phyloP scores from a whole-genome alignment of 2,797 vertebrate genomes.

The Carduelis carduelis region DNA sequence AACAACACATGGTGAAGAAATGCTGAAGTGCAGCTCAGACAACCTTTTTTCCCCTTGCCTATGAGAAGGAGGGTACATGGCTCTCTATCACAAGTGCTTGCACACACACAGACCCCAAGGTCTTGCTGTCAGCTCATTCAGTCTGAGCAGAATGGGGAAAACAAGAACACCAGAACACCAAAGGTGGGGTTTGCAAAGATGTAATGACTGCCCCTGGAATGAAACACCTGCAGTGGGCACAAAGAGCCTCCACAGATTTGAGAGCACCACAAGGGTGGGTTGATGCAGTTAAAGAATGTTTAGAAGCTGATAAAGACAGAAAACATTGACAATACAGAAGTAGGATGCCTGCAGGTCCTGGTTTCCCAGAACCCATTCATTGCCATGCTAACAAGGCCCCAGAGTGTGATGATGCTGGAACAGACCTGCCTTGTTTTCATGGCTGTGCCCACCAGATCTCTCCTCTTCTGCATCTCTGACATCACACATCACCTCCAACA shows the following conservation, averaged over 20 bases:
- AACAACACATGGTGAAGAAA: neutral
- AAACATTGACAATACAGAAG: neutral
- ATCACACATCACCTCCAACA: neutral
- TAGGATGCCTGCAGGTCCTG: neutral
- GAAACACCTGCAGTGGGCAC: neutral
- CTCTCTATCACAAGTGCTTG: neutral
- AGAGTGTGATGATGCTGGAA: neutral
- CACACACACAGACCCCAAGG: neutral
- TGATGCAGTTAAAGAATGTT: neutral
- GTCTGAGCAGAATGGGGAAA: neutral
- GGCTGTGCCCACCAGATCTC: neutral
- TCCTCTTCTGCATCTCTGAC: neutral
- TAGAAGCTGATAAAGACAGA: neutral
- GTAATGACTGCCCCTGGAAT: neutral
- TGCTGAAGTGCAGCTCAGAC: neutral
- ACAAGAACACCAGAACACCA: neutral
- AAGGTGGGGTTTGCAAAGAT: neutral
- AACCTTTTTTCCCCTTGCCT: neutral
- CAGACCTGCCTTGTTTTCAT: neutral
- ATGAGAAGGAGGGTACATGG: neutral
- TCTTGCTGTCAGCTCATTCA: neutral
- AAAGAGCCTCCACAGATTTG: fast-evolving
- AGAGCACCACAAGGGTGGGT: neutral
- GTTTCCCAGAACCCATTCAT: neutral
- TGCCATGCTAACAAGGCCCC: neutral